A percentile compares a stretch with the other conserved stretches of the same genome.
These are phyloP conservation scores for Aphelenchoides avenae DNA, from an alignment of 1,140 invertebrate genomes.

Conservation along the genomic window DNA sequence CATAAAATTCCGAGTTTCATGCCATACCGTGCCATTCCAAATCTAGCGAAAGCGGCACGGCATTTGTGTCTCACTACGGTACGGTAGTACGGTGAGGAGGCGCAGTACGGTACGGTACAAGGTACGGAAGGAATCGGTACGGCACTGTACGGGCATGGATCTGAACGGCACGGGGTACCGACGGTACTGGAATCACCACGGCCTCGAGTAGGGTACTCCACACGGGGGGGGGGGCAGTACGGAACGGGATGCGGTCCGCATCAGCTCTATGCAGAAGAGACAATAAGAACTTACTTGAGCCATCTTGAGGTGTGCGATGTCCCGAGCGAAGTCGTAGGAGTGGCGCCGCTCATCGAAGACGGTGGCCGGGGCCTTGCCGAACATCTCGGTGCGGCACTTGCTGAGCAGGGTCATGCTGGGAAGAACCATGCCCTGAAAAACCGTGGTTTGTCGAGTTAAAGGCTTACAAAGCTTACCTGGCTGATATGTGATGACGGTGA, in stretches of 20 bases:
- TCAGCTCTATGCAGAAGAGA: neutral
- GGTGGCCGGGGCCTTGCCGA: constrained; percentile 20
- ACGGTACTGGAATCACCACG: neutral
- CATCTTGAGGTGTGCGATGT: constrained; percentile 37
- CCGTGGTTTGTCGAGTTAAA: too few relatives aligned
- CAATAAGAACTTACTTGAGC: constrained; percentile 1
- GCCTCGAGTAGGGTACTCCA: constrained; percentile 10
- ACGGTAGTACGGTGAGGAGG: constrained; percentile 7
- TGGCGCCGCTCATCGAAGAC: constrained; percentile 27
- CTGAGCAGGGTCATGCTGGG: constrained; percentile 13
- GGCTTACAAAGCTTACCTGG: neutral
- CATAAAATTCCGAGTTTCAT: too few relatives aligned
- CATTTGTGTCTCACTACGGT: constrained; percentile 1
- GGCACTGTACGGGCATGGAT: neutral
- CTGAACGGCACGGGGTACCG: neutral
- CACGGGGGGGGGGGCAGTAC: neutral
- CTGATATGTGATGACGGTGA: neutral
- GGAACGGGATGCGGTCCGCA: neutral
- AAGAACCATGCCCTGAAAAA: constrained; percentile 3
- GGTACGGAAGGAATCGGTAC: neutral
- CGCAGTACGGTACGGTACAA: neutral
- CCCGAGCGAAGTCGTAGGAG: constrained; percentile 35
- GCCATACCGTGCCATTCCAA: too few relatives aligned
- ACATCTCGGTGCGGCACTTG: constrained; percentile 14
- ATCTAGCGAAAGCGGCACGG: constrained; percentile 15